Evolutionary conservation across 2,797 vertebrate species (phyloP).

Genomic region (Zenarchopterus dispar): DNA sequence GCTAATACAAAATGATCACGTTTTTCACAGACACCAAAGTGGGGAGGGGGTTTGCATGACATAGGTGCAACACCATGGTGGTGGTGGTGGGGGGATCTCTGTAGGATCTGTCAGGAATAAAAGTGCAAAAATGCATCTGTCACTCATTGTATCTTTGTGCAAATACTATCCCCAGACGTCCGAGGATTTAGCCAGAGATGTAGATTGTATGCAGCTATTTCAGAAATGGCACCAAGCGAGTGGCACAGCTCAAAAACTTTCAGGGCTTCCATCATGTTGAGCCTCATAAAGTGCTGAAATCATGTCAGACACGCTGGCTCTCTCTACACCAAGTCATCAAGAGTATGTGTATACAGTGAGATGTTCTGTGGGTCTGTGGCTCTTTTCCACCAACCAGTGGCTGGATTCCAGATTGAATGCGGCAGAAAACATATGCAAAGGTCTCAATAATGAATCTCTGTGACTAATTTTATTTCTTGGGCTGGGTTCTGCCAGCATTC

Average conservation of each 20-base stretch:
- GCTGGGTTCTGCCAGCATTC: not conserved
- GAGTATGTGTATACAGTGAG: not conserved
- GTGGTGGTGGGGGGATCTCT: too few species aligned
- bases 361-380: not conserved
- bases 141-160: too few species aligned
- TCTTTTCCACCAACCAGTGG: slow-evolving; percentile 7
- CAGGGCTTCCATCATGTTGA: not conserved
- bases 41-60: too few species aligned
- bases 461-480: not conserved
- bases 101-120: too few species aligned
- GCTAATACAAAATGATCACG: too few species aligned
- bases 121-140: too few species aligned
- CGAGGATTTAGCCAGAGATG: too few species aligned
- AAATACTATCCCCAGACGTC: too few species aligned
- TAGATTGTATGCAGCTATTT: too few species aligned
- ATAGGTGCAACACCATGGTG: too few species aligned
- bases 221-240: not conserved
- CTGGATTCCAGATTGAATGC: slow-evolving; percentile 34
- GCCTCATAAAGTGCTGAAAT: not conserved
- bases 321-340: not conserved
- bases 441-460: too few species aligned
- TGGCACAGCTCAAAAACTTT: not conserved
- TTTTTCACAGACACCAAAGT: too few species aligned
- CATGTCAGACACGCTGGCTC: not conserved
- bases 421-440: slow-evolving; percentile 5